Base-by-base conservation (phyloP, 2,888 invertebrate species). In the Odontocerum albicorne region DNA sequence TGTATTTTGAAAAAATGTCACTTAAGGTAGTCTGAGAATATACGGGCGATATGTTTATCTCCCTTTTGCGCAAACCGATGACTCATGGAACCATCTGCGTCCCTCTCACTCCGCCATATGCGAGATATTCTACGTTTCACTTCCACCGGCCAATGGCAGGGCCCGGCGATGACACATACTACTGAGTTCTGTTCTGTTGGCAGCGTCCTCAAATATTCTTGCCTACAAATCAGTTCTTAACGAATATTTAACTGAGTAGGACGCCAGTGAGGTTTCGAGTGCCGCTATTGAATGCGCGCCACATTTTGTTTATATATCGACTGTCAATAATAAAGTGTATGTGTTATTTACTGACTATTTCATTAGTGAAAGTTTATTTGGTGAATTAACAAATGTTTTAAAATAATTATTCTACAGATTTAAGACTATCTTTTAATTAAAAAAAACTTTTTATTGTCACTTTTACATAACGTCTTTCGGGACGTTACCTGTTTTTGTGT, bases 141-240 rank as follows among this genome's bases (percentile, higher is more conserved):
- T 44, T 45, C 16, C 38, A 32, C 51, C 42, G 51, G 33, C 56
- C 56, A 56, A 56, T 56, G 10, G 45, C 35, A 12, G 13, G 31
- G 45, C 55, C 17, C 55, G 45, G 31, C 42, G 52, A 59, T 55
- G 59, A 55, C 59, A 59, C 55, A 51, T 47, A n/a, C n/a, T n/a
- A n/a, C n/a, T n/a, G n/a, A n/a, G n/a, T n/a, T n/a, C n/a, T n/a
- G n/a, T n/a, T n/a, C n/a, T n/a, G n/a, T n/a, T n/a, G n/a, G n/a
- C n/a, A n/a, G n/a, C n/a, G n/a, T n/a, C 27, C 42, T 38, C 38
- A 52, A 46, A 13, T 31, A 47, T 33, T 33, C 19, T 19, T 43
- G 20, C 32, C 27, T 12, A 46, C 10, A 21, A 38, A 45, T 49
- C 54, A 54, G 54, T 54, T 54, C 47, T 54, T 49, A 50, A 50